Conservation (phyloP, 2,113 vertebrate species). For the Prochilodus magdalenae region DNA sequence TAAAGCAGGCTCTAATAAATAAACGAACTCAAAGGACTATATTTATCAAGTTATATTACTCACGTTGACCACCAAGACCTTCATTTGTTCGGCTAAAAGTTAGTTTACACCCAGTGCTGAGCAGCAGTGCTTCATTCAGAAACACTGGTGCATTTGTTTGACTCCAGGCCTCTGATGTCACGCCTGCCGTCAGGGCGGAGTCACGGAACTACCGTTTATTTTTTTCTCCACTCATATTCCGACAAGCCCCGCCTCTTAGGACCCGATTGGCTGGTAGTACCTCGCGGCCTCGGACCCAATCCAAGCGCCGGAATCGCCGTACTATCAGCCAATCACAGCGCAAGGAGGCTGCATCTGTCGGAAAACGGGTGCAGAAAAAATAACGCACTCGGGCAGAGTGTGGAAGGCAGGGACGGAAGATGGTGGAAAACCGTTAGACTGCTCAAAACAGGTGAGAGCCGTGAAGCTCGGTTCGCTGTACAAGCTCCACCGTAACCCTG, state of each 20-base stretch:
- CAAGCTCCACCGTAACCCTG: too few species aligned
- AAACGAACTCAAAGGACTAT: too few species aligned
- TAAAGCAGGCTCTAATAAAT: too few species aligned
- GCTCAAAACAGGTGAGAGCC: conserved; percentile 66
- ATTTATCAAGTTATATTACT: too few species aligned
- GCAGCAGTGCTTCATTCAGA: conserved; percentile 30
- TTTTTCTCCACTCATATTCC: background rate
- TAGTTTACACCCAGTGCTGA: background rate
- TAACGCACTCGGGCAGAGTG: conserved; percentile 16
- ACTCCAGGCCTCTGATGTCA: conserved; percentile 56
- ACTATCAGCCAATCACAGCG: background rate
- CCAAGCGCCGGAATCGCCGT: background rate
- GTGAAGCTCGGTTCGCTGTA: background rate
- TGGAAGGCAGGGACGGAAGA: conserved; percentile 64
- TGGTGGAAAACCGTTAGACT: conserved; percentile 71
- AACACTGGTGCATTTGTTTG: conserved; percentile 20
- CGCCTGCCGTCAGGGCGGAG: conserved; percentile 53
- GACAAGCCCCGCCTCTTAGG: background rate
- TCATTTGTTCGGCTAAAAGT: background rate
- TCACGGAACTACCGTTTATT: background rate
- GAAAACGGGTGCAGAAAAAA: background rate
- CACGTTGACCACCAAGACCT: too few species aligned
- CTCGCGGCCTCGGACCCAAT: background rate
- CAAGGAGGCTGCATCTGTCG: background rate
- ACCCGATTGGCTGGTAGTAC: background rate